Evolutionary conservation across 1,140 invertebrate genomes (phyloP).

Genomic region (Protaetia brevitarsis): DNA sequence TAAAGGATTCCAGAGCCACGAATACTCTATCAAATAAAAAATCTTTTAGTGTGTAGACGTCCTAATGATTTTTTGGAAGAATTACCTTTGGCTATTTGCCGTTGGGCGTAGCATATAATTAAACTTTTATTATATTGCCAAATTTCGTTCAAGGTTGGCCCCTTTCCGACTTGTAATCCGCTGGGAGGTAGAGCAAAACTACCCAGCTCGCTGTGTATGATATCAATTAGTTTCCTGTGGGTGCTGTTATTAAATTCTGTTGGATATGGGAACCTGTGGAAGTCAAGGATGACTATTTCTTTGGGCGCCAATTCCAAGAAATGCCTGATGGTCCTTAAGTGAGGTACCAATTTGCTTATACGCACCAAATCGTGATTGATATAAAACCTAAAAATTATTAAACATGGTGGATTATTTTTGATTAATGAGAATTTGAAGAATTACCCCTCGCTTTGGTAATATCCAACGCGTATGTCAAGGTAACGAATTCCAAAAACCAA

Average conservation of each 20-base stretch:
- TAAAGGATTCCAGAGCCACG: conserved; percentile 70
- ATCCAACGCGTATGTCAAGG: conserved; percentile 72
- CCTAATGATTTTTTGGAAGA: not conserved
- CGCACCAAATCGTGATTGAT: conserved; percentile 68
- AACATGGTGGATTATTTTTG: conserved; percentile 18
- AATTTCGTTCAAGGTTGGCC: conserved; percentile 61
- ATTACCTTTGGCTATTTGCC: conserved; percentile 36
- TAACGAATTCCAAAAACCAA: conserved; percentile 77
- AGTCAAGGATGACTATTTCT: conserved; percentile 69
- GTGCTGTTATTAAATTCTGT: conserved; percentile 56
- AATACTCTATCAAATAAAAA: conserved; percentile 26
- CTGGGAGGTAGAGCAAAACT: conserved; percentile 52
- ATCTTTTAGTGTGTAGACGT: not conserved
- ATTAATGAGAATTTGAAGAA: not conserved
- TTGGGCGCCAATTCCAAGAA: conserved; percentile 61
- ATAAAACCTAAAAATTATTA: conserved; percentile 59
- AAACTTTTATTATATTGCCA: conserved; percentile 59
- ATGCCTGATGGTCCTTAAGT: conserved; percentile 60
- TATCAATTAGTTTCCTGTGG: conserved; percentile 57
- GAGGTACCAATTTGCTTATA: conserved; percentile 59
- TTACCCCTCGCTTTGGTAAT: conserved; percentile 46
- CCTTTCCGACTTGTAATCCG: conserved; percentile 50
- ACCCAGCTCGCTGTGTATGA: conserved; percentile 62
- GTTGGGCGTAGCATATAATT: conserved; percentile 61
- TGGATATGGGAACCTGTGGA: conserved; percentile 69